Base-by-base conservation (phyloP, 2,113 vertebrate species). In the Podarcis cretensis region DNA sequence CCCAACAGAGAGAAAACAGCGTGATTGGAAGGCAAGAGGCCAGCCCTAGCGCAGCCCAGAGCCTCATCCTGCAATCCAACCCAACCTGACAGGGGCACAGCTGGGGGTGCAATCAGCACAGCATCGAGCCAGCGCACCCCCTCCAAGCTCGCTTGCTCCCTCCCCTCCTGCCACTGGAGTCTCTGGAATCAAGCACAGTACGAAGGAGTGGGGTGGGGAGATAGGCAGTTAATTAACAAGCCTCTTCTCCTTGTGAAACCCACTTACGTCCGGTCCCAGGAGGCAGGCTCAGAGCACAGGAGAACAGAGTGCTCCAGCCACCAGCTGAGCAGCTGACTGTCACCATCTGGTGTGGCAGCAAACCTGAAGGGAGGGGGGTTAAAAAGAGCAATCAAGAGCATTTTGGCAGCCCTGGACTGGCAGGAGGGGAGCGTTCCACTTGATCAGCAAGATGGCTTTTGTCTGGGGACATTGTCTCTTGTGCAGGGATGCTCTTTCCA, bases 341-440 rank as follows among this genome's bases (percentile, higher is more conserved):
- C 0, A 54, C 95, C 95, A 95, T 95, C 94, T 95, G 94, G 90
- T 78, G 87, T 86, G 69, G 90, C 82, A 88, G 87, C 83, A 48
- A 40, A 35, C 32, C 0, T 0, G 48, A 43, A 83, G 77, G 71
- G 71, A 80, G 8, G 59, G 30, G 71, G 78, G 54, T 87, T 43
- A 66, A 90, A 90, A 92, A 78, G 80, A 94, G 84, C 89, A 91
- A 87, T 83, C 5, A 66, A 76, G 0, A 83, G 78, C 37, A 66
- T 92, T 90, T 87, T 90, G 85, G 1, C 71, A 43, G 84, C 23
- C 68, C 89, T 65, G 43, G 87, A 87, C 93, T 71, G 54, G 71
- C 18, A 0, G 57, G 77, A 85, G 90, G 1, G 74, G 3, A 27
- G 6, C 14, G 30, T 57, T 20, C n/a, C 76, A 57, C 23, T 43